These are phyloP conservation scores for Butorides virescens DNA, from an alignment of 2,113 vertebrate genomes.

Conservation along the genomic window DNA sequence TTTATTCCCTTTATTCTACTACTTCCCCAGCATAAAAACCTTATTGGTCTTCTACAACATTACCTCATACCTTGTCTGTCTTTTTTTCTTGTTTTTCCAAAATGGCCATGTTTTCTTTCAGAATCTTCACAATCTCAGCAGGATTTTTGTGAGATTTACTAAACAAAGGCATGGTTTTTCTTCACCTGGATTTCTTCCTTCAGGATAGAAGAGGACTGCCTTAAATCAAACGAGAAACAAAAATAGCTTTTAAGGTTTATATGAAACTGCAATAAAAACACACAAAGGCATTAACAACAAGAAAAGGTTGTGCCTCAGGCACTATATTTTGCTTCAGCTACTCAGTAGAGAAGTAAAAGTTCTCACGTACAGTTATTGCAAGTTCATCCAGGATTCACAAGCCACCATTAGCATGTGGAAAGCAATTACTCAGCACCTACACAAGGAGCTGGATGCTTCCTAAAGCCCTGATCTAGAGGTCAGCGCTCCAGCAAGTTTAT, in stretches of 20 bases:
- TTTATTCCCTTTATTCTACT: not conserved
- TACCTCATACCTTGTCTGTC: slow-evolving; percentile 88
- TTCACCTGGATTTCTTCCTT: slow-evolving; percentile 61
- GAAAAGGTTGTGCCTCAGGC: not conserved
- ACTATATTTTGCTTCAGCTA: not conserved
- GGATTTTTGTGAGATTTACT: slow-evolving; percentile 97
- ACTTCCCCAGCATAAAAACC: not conserved
- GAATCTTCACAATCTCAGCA: slow-evolving; percentile 89
- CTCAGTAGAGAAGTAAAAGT: not conserved
- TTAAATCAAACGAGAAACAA: slow-evolving; percentile 49
- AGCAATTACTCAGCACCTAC: not conserved
- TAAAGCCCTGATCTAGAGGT: not conserved
- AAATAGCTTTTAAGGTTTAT: not conserved
- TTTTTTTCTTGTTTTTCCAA: slow-evolving; percentile 97
- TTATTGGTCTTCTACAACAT: not conserved
- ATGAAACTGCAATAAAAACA: not conserved
- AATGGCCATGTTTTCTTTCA: slow-evolving; percentile 92
- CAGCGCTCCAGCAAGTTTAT: not conserved
- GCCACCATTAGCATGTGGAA: not conserved
- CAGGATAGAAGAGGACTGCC: slow-evolving; percentile 50
- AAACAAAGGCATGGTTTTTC: slow-evolving; percentile 89
- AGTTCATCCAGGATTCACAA: not conserved
- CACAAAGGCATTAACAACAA: not conserved
- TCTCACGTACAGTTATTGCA: not conserved
- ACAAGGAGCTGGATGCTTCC: not conserved